A percentile compares a stretch with the other conserved stretches of the same genome.
These are phyloP conservation scores for Bufo gargarizans DNA, from an alignment of 2,113 vertebrate genomes.

Conservation along the genomic window DNA sequence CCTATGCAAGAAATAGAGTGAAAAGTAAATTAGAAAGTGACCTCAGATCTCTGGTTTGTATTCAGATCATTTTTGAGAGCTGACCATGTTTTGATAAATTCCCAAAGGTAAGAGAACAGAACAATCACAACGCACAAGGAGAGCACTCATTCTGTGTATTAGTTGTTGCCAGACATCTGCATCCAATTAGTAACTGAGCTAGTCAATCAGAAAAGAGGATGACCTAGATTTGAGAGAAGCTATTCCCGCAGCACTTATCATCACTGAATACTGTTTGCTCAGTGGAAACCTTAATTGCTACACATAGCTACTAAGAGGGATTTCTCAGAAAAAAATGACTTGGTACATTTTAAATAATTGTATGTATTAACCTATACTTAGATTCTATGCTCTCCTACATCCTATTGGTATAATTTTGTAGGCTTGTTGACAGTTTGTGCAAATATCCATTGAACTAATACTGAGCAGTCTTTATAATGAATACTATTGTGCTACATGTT, in stretches of 20 bases:
- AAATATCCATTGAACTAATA: not conserved
- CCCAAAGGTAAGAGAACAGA: conserved; percentile 3
- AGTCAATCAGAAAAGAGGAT: conserved; percentile 51
- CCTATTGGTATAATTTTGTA: not conserved
- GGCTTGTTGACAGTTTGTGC: not conserved
- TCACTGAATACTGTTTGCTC: conserved; percentile 27
- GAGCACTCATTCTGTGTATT: conserved; percentile 22
- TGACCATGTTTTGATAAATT: not conserved
- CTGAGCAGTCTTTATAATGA: not conserved
- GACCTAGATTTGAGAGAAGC: conserved; percentile 44
- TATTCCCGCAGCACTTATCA: conserved; percentile 21
- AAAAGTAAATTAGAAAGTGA: not conserved
- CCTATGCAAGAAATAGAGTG: not conserved
- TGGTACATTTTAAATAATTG: conserved; percentile 13
- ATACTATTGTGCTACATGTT: not conserved
- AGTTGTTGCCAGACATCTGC: conserved; percentile 48
- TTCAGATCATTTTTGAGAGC: conserved; percentile 7
- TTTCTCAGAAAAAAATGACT: conserved; percentile 28
- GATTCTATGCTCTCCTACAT: not conserved
- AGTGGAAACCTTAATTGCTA: conserved; percentile 22
- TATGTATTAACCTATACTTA: conserved; percentile 30
- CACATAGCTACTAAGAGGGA: conserved; percentile 23
- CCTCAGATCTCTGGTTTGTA: not conserved
- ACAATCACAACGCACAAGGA: conserved; percentile 28
- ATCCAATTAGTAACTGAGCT: conserved; percentile 52